Conservation (phyloP, 2,888 invertebrate genomes). For the Ornithoptera alexandrae region DNA sequence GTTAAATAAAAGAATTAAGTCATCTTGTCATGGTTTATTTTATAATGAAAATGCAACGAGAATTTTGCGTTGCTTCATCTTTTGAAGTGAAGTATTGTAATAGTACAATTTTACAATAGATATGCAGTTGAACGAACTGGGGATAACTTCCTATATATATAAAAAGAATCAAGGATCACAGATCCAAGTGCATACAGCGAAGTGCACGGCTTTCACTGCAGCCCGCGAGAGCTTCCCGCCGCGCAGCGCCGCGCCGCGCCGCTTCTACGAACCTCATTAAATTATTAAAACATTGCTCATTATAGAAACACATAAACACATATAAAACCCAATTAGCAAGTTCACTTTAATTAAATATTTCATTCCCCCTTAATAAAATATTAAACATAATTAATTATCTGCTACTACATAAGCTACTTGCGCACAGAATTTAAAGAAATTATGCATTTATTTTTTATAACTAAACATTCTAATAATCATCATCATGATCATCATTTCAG, state of each 20-base stretch:
- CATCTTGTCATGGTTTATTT: too few relatives aligned
- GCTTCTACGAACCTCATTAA: conserved; percentile 30
- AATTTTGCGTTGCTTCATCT: too few relatives aligned
- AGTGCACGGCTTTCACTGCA: conserved; percentile 46
- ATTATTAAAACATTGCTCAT: conserved; percentile 21
- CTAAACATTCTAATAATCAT: too few relatives aligned
- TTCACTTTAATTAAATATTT: neutral
- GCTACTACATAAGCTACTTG: too few relatives aligned
- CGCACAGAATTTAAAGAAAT: too few relatives aligned
- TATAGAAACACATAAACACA: conserved; percentile 7
- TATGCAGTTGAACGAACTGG: too few relatives aligned
- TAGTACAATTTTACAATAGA: too few relatives aligned
- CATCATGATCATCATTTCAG: too few relatives aligned
- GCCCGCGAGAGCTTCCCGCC: conserved; percentile 31
- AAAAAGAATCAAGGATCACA: conserved; percentile 36
- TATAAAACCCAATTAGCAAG: conserved; percentile 8
- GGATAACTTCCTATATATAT: neutral
- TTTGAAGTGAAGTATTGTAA: too few relatives aligned
- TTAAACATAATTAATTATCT: neutral
- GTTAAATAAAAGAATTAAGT: too few relatives aligned
- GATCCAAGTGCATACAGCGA: conserved; percentile 23
- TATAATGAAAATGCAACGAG: too few relatives aligned
- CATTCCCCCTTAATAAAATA: neutral
- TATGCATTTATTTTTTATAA: too few relatives aligned
- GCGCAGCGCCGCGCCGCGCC: neutral